Base-by-base conservation (phyloP, 2,888 invertebrate genomes). In the Drosophila fulvimacula region DNA sequence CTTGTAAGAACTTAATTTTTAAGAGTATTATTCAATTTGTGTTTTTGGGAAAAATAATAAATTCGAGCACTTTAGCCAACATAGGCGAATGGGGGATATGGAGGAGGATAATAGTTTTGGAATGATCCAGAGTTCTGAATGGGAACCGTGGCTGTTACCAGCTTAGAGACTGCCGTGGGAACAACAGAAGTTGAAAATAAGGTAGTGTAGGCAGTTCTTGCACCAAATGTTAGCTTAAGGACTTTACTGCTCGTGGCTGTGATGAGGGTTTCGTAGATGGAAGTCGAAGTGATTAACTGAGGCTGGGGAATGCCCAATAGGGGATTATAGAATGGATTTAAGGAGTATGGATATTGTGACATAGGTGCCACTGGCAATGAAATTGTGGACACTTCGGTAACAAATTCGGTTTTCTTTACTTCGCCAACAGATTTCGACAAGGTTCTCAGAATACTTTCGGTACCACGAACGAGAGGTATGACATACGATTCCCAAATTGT, bases 181-280 rank as follows among this genome's bases (percentile, higher is more conserved):
- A 97, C 95, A 48, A 97, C 95, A 86, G 94, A 95, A 41, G 97
- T 97, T 3, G 96, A 96, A 91, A 95, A 97, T 66, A 98, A 93
- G 2, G 97, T 97, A 9, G 97, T 97, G 90, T 96, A 96, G 0
- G 97, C 95, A 0, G 97, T 97, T 92, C 96, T 97, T 36, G 97
- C 97, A n/a, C 97, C 97, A 90, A 97, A 97, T 13, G 97, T 97
- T 78, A 97, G 93, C 92, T 97, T 97, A 71, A 97, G 93, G 57
- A 97, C 93, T 93, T 96, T 96, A 82, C 97, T 97, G 73, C 96
- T 95, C 0, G 97, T 97, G 76, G 96, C 94, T 1, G 96, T 96
- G 15, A 97, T 94, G 82, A 96, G 93, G 0, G 97, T 96, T 88
- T 96, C 96, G 67, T 96, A 94, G 27, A 97, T 94, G n/a, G 97